A percentile compares a stretch with the other conserved stretches of the same genome.
Conservation (phyloP, 1,140 invertebrate species). For the Phortica variegata region DNA sequence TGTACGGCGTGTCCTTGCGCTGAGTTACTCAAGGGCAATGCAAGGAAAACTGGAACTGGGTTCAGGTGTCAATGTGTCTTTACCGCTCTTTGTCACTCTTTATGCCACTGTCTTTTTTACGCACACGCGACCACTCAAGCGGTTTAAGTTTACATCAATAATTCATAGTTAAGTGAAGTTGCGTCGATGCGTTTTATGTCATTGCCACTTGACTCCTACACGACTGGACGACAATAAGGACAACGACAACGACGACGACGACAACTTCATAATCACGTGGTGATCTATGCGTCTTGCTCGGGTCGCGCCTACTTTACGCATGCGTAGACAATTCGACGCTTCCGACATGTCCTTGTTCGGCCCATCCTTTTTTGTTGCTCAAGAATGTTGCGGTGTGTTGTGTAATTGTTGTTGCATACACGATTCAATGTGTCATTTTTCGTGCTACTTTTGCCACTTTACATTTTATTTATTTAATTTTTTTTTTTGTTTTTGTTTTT, state of each 20-base stretch:
- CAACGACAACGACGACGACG: too few relatives aligned
- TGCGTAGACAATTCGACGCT: constrained; percentile 55
- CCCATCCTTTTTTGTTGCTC: constrained; percentile 31
- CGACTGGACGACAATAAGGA: too few relatives aligned
- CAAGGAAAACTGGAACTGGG: constrained; percentile 21
- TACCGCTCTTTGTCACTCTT: too few relatives aligned
- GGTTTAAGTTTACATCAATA: constrained; percentile 43
- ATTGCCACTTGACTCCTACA: constrained; percentile 22
- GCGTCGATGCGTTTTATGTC: constrained; percentile 44
- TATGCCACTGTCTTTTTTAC: too few relatives aligned
- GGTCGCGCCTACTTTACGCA: constrained; percentile 2
- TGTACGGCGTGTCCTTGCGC: constrained; percentile 15
- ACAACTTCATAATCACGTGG: constrained; percentile 34
- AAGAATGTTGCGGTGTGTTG: too few relatives aligned
- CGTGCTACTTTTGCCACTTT: constrained; percentile 41
- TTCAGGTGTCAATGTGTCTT: constrained; percentile 20
- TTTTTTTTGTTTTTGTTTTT: too few relatives aligned
- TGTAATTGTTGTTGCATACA: constrained; percentile 17
- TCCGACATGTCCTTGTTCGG: constrained; percentile 24
- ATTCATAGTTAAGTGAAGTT: constrained; percentile 48
- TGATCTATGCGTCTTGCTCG: constrained; percentile 18
- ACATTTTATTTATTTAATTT: constrained; percentile 21
- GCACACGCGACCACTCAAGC: constrained; percentile 51
- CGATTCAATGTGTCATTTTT: constrained; percentile 41
- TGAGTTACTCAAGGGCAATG: constrained; percentile 28